A percentile compares a stretch with the other conserved stretches of the same genome.
Conservation (phyloP, 2,888 invertebrate genomes). For the Ennomos quercinarius region DNA sequence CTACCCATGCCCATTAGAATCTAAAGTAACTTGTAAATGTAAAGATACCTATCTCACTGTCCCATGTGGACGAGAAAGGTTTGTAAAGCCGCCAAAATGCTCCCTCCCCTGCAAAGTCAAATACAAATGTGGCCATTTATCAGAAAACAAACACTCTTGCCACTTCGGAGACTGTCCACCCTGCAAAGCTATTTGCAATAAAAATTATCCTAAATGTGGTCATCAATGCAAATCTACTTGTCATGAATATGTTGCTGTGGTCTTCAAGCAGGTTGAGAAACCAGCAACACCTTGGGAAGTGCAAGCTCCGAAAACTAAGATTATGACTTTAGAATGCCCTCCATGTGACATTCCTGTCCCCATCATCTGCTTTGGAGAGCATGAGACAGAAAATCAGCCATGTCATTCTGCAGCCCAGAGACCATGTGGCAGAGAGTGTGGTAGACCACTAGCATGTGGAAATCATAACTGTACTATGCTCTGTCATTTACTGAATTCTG, state of each 20-base stretch:
- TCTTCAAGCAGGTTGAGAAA: conserved; percentile 84
- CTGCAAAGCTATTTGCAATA: conserved; percentile 91
- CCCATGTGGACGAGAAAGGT: conserved; percentile 93
- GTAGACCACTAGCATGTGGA: conserved; percentile 89
- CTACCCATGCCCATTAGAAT: conserved; percentile 92
- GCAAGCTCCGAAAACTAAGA: conserved; percentile 77
- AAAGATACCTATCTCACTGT: conserved; percentile 91
- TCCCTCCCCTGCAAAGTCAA: conserved; percentile 89
- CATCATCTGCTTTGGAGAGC: conserved; percentile 90
- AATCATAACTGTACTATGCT: conserved; percentile 90
- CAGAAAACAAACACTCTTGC: conserved; percentile 90
- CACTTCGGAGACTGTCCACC: conserved; percentile 94
- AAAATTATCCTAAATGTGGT: conserved; percentile 83
- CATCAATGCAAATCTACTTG: conserved; percentile 91
- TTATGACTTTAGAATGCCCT: conserved; percentile 88
- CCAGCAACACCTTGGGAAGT: conserved; percentile 89
- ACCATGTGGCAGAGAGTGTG: conserved; percentile 93
- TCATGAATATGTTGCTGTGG: conserved; percentile 90
- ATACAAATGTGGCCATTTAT: conserved; percentile 93
- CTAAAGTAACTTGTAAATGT: conserved; percentile 92
- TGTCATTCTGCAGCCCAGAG: conserved; percentile 89
- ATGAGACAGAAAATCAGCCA: conserved; percentile 88
- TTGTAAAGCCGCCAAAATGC: conserved; percentile 93
- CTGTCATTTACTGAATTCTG: conserved; percentile 87
- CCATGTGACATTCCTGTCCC: conserved; percentile 89